Evolutionary conservation across 2,113 vertebrate species (phyloP), one percentile per base, ranked within the genome.

Genomic region (Malaclemys terrapin): DNA sequence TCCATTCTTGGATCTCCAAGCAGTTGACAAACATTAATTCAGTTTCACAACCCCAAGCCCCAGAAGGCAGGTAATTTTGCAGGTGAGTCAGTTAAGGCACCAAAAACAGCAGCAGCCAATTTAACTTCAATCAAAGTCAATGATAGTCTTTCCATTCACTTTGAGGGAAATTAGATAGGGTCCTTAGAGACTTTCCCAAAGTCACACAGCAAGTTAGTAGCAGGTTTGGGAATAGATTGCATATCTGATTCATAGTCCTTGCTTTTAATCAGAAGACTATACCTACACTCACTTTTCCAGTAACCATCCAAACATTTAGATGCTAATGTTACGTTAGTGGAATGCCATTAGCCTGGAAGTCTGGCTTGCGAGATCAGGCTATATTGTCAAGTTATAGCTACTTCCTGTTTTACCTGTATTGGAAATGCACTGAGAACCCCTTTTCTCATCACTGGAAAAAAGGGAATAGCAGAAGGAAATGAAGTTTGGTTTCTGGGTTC

Each of bases 21-120:
- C 69, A 91, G 86, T 96, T 98, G 96, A 96, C 94, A 96, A 96
- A 96, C 91, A 97, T 96, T 95, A 96, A 96, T 96, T 96, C 93
- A 96, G 93, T 91, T 95, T 95, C 91, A 96, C 95, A 96, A 86
- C 90, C 91, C 95, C 90, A 93, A 94, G 53, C 93, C 92, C 90
- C 94, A 95, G 96, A 19, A 94, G 94, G 91, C 78, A 93, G 93
- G 95, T 97, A 92, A 31, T 89, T 97, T 96, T 97, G 83, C 75
- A 94, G 87, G 90, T 96, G 93, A 93, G 95, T 91, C 93, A 91
- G 94, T 50, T 0, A 95, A 89, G 42, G 47, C 86, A 92, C 57
- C n/a, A 69, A 90, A 91, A 96, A 93, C 87, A 96, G 94, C 94
- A 97, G 95, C 11, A 54, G 49, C 62, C 35, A 52, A 25, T 52